Percentiles rank a stretch among this genome's conserved stretches.
These are phyloP conservation scores for Caenorhabditis panamensis DNA, from an alignment of 2,888 invertebrate genomes.

Conservation along the genomic window DNA sequence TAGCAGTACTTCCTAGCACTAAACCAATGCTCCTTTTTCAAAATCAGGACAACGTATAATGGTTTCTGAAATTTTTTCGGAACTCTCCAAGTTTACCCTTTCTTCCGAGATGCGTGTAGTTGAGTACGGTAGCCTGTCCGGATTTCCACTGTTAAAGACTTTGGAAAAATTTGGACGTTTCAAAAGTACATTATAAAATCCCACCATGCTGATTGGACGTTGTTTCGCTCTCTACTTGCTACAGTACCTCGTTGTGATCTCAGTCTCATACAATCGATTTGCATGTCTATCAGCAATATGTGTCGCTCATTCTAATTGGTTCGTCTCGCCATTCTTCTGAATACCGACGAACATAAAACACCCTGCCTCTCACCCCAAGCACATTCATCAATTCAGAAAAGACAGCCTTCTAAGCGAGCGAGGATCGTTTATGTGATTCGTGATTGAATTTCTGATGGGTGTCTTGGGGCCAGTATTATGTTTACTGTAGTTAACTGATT, in stretches of 20 bases:
- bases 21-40: too few species aligned
- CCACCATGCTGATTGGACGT: too few species aligned
- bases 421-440: constrained; percentile 35
- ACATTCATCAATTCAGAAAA: constrained; percentile 59
- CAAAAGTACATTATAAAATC: too few species aligned
- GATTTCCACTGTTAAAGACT: too few species aligned
- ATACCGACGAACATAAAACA: constrained; percentile 53
- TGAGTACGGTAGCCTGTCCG: too few species aligned
- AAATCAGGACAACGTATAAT: too few species aligned
- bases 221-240: too few species aligned
- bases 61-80: too few species aligned
- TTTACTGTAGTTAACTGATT: constrained; percentile 45
- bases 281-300: constrained; percentile 51
- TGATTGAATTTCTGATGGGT: constrained; percentile 60
- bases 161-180: not conserved
- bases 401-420: constrained; percentile 15
- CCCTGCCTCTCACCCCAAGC: constrained; percentile 17
- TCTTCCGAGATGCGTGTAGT: too few species aligned
- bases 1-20: too few species aligned
- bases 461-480: constrained; percentile 27
- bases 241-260: constrained; percentile 13
- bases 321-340: constrained; percentile 23
- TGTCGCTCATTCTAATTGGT: constrained; percentile 57
- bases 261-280: constrained; percentile 47
- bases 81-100: too few species aligned